Base-by-base conservation (phyloP, 1,140 invertebrate genomes). In the Helicoverpa armigera region DNA sequence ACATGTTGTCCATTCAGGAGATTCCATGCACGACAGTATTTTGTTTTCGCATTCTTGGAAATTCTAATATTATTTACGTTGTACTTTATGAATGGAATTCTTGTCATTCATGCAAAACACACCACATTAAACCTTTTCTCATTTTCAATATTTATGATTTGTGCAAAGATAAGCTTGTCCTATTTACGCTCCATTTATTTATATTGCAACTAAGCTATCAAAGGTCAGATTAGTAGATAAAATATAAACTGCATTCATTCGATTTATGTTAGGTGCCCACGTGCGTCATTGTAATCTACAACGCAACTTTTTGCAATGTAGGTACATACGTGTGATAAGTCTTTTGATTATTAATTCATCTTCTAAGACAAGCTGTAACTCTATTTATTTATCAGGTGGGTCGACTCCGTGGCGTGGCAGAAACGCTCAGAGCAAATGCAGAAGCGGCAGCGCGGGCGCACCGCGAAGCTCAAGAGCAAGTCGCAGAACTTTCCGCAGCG, bases 351-450 rank as follows among this genome's bases (percentile, higher is more conserved):
- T 60, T n/a, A 29, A n/a, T 18, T 18, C n/a, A 16, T 10, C n/a
- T 16, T 9, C 10, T 48, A 16, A 18, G 14, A 18, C 4, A n/a
- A 65, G 2, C 3, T 43, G 11, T 51, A 50, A 69, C 11, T 13
- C 3, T n/a, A 23, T 51, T 18, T 69, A n/a, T 78, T 56, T 70
- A 23, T 31, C 35, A 95, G 93, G 93, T 94, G 50, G 94, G 95
- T 5, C 82, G 95, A 75, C 86, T 95, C 7, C 90, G 94, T 35
- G 94, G 94, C 18, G 91, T 95, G 65, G 94, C 94, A 23, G 94
- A 96, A 87, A 96, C 97, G 11, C 91, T 96, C 35, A 88, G 97
- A 58, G 89, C 95, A 1, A 96, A 97, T 85, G 95, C 95, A 53
- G 96, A 97, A 79, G 92, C 94, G 3, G 94, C 95, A 51, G 90